Evolutionary conservation across 2,113 vertebrate species (phyloP).

Genomic region (Periophthalmus modestus): DNA sequence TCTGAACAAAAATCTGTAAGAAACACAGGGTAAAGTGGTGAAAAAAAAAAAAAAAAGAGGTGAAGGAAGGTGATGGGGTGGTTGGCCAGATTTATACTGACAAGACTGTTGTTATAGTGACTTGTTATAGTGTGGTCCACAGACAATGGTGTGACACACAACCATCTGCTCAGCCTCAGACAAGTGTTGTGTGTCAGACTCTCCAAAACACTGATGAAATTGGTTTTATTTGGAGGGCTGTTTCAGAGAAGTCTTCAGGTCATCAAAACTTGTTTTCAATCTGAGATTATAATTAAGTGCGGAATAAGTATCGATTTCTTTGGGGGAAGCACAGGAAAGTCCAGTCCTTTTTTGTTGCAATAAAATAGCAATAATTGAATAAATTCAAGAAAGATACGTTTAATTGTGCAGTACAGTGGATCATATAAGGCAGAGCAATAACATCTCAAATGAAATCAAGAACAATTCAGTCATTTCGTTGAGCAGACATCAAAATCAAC

Average conservation of each 20-base stretch:
- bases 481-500: too few species aligned
- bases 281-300: not conserved
- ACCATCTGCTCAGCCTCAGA: constrained; percentile 23
- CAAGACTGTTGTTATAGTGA: not conserved
- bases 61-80: not conserved
- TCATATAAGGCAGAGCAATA: too few species aligned
- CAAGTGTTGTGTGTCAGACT: constrained; percentile 21
- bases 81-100: not conserved
- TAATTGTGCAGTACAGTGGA: not conserved
- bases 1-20: not conserved
- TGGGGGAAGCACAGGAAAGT: not conserved
- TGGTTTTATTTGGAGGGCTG: constrained; percentile 13
- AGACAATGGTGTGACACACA: constrained; percentile 6
- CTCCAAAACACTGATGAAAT: not conserved
- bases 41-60: too few species aligned
- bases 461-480: too few species aligned
- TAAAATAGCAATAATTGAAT: too few species aligned
- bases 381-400: too few species aligned
- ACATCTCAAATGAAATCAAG: too few species aligned
- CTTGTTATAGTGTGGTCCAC: not conserved
- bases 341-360: not conserved
- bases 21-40: not conserved
- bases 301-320: not conserved
- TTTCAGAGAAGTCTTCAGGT: not conserved
- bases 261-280: not conserved